Evolutionary conservation across 2,113 vertebrate genomes (phyloP), one percentile per base, ranked within the genome.

Genomic region (Nothobranchius kuhntae): DNA sequence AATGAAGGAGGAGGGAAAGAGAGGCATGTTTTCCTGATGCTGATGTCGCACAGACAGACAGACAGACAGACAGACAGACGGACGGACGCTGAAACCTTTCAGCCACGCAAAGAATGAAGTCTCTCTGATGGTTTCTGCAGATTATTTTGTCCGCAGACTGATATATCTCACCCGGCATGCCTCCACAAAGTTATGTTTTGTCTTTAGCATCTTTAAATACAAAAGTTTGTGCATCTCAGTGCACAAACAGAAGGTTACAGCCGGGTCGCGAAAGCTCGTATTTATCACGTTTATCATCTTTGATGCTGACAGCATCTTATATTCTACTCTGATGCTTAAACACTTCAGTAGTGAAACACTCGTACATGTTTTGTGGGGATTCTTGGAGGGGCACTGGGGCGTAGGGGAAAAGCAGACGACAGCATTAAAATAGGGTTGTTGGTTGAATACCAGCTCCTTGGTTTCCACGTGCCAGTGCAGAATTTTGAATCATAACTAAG

Each of bases 91-190:
- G 56, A 14, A 71, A 78, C 60, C 76, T 50, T 74, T 77, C 75
- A 68, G 17, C 60, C 3, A 81, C 57, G 80, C 59, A 70, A 86
- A 74, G 80, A 88, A 90, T 87, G 87, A 86, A 73, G 77, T 52
- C 68, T 56, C 21, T 45, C 36, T 0, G 83, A 88, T 91, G 45
- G 47, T 46, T 24, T 24, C 48, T 2, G 1, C 53, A 73, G 87
- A 89, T 91, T 84, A 73, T 38, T 60, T 61, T 62, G 59, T 74
- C 53, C 62, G 68, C 14, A 7, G 61, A 66, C 61, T 60, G 66
- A 40, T 51, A 1, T 46, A 57, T 68, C 65, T 53, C 68, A 24
- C 26, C 56, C 62, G 73, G n/a, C 75, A 76, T 5, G 75, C 71
- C 78, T 4, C 72, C 72, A 61, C 77, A 7, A 66, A 24, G 4